phyloP scores from a whole-genome alignment of 2,113 vertebrate species.

The Rhodinocichla rosea region DNA sequence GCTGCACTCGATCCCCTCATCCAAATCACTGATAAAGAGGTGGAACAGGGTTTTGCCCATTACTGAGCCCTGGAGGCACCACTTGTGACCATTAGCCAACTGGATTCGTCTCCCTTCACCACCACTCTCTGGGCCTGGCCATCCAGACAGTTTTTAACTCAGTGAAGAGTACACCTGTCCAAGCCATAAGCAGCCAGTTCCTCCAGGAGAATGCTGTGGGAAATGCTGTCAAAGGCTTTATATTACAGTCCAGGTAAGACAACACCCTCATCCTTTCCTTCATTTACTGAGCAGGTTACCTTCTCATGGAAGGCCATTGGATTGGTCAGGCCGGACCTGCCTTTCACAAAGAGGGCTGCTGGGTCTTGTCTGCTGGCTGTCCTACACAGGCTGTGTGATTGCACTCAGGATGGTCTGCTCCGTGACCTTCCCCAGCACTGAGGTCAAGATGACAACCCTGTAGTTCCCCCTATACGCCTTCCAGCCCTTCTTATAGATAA shows the following conservation, averaged over 20 bases:
- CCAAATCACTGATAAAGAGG: background rate
- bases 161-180: background rate
- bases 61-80: background rate
- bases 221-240: background rate
- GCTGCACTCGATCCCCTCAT: rapidly evolving
- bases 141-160: background rate
- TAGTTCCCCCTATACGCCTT: background rate
- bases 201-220: background rate
- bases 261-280: background rate
- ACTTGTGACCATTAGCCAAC: rapidly evolving
- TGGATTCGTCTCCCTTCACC: background rate
- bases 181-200: background rate
- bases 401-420: background rate
- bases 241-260: background rate
- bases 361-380: background rate
- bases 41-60: background rate
- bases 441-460: background rate
- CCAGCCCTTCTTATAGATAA: background rate
- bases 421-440: background rate
- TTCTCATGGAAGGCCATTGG: background rate
- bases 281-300: background rate
- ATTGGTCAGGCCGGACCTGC: background rate
- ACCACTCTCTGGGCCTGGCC: background rate
- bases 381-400: rapidly evolving
- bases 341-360: background rate